Percentiles rank a stretch among this genome's conserved stretches.
Evolutionary conservation across 2,113 vertebrate species (phyloP).

Genomic region (Spea multiplicata): DNA sequence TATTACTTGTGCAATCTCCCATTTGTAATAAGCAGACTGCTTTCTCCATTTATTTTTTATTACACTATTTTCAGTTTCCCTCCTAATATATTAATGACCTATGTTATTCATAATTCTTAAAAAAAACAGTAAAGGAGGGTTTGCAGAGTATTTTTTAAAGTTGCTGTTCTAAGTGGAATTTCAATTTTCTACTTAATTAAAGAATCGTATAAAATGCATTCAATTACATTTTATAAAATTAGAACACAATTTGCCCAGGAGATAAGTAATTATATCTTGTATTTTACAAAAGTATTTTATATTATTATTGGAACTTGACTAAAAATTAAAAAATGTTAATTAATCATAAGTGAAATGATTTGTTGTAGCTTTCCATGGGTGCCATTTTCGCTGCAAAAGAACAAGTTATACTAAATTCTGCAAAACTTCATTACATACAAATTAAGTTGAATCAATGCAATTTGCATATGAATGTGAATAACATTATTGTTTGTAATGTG

Average conservation of each 20-base stretch:
- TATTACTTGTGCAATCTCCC: neutral
- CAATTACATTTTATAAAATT: conserved; percentile 60
- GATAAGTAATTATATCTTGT: conserved; percentile 62
- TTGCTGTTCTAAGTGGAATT: conserved; percentile 51
- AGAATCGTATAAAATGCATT: conserved; percentile 52
- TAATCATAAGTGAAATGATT: conserved; percentile 55
- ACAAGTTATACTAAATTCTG: neutral
- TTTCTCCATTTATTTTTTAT: conserved; percentile 26
- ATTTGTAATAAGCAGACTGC: conserved; percentile 1
- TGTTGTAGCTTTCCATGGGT: neutral
- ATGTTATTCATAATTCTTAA: conserved; percentile 27
- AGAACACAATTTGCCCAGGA: conserved; percentile 60
- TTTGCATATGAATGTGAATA: neutral
- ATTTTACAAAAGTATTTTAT: conserved; percentile 63
- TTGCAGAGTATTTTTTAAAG: conserved; percentile 51
- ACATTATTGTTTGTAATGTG: neutral
- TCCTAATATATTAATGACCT: conserved; percentile 29
- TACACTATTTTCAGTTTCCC: neutral
- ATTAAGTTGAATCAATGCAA: neutral
- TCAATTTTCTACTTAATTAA: conserved; percentile 60
- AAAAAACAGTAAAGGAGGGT: conserved; percentile 23
- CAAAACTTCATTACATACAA: neutral
- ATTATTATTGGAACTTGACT: conserved; percentile 58
- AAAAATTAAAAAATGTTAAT: conserved; percentile 61
- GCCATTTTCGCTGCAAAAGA: neutral